Evolutionary conservation across 2,888 invertebrate species (phyloP).

Genomic region (Cyclophora albipunctata): DNA sequence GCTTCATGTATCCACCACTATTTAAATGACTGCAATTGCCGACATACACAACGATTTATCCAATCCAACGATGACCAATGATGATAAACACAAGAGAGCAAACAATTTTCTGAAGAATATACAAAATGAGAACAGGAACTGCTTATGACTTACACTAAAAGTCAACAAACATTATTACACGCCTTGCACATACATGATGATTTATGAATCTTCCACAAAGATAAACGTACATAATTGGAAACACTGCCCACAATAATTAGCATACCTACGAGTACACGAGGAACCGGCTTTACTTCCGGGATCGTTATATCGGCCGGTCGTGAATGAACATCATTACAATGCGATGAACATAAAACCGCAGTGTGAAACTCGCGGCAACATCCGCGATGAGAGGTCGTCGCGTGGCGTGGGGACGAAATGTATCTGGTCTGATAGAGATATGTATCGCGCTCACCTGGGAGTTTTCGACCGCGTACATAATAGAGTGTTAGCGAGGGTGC

Average conservation of each 20-base stretch:
- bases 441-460: constrained; percentile 66
- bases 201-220: too few relatives aligned
- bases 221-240: constrained; percentile 21
- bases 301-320: constrained; percentile 56
- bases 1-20: too few relatives aligned
- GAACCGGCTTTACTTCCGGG: constrained; percentile 72
- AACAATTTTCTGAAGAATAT: too few relatives aligned
- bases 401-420: constrained; percentile 18
- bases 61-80: too few relatives aligned
- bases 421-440: constrained; percentile 11
- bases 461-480: constrained; percentile 71
- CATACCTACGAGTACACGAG: constrained; percentile 65
- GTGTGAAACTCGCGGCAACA: constrained; percentile 37
- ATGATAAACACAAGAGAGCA: too few relatives aligned
- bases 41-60: too few relatives aligned
- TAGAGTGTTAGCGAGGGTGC: constrained; percentile 48
- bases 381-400: constrained; percentile 28
- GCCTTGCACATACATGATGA: too few relatives aligned
- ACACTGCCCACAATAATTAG: constrained; percentile 58
- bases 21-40: too few relatives aligned
- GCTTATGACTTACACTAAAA: too few relatives aligned
- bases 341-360: constrained; percentile 39
- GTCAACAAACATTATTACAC: too few relatives aligned
- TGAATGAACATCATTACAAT: constrained; percentile 63
- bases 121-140: too few relatives aligned